These are phyloP conservation scores for Sphecodes monilicornis DNA, from an alignment of 2,888 invertebrate species.

Conservation along the genomic window DNA sequence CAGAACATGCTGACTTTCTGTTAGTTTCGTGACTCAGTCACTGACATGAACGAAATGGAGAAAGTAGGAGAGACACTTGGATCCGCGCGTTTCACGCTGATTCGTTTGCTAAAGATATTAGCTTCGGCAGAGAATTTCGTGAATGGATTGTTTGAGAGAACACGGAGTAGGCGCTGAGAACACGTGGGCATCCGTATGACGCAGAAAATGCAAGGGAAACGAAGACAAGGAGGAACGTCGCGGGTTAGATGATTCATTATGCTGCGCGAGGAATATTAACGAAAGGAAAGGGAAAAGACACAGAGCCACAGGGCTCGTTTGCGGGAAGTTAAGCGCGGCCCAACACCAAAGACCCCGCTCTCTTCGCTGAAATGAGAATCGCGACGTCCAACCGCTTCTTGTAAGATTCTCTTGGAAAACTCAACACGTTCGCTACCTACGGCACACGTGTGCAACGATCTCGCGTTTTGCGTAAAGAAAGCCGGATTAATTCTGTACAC, in stretches of 20 bases:
- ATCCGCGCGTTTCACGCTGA: background rate
- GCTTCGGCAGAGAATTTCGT: constrained; percentile 31
- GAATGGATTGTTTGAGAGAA: constrained; percentile 26
- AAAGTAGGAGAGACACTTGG: background rate
- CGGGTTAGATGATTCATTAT: constrained; percentile 47
- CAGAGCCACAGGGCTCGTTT: background rate
- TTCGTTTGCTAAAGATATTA: constrained; percentile 18
- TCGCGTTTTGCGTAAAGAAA: background rate
- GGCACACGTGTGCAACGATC: background rate
- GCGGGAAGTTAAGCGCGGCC: background rate
- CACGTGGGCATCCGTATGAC: constrained; percentile 53
- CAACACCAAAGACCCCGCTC: background rate
- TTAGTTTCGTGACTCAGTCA: background rate
- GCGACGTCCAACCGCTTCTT: background rate
- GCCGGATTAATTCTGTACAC: background rate
- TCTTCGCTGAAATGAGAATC: constrained; percentile 1
- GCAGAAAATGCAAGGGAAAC: constrained; percentile 49
- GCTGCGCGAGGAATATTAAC: constrained; percentile 40
- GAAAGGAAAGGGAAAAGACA: background rate
- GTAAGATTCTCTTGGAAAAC: background rate
- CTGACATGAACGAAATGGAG: background rate
- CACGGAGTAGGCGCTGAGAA: constrained; percentile 34
- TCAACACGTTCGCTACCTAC: background rate
- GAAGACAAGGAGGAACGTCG: constrained; percentile 38
- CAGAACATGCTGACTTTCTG: background rate